Conservation (phyloP, 2,888 invertebrate species). For the Onthophagus sagittarius region DNA sequence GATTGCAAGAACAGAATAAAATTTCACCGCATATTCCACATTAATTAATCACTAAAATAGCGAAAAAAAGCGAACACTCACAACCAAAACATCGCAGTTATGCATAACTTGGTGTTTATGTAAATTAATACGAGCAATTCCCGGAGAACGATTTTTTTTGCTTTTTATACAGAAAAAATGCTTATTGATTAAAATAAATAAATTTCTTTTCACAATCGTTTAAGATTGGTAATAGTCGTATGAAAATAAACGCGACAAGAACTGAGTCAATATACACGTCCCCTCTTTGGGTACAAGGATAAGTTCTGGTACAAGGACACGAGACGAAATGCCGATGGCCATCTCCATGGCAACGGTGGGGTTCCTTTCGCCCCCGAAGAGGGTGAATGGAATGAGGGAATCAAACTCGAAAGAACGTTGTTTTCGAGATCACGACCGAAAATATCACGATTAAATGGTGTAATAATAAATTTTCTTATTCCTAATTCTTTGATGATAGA, state of each 20-base stretch:
- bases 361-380: neutral
- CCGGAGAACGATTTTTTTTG: neutral
- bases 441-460: too few relatives aligned
- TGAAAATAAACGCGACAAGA: neutral
- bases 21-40: too few relatives aligned
- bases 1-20: neutral
- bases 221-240: too few relatives aligned
- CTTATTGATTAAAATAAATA: neutral
- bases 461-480: too few relatives aligned
- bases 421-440: neutral
- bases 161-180: neutral
- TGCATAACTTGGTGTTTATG: neutral
- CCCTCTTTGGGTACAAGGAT: neutral
- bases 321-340: neutral
- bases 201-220: neutral
- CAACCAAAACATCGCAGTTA: neutral
- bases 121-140: neutral
- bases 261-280: neutral
- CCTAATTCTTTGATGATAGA: too few relatives aligned
- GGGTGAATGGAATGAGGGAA: neutral
- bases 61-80: neutral
- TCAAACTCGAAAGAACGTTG: neutral
- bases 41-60: too few relatives aligned
- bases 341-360: neutral
- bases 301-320: neutral